Conservation (phyloP, 1,140 invertebrate species). For the Globodera ellingtonae region DNA sequence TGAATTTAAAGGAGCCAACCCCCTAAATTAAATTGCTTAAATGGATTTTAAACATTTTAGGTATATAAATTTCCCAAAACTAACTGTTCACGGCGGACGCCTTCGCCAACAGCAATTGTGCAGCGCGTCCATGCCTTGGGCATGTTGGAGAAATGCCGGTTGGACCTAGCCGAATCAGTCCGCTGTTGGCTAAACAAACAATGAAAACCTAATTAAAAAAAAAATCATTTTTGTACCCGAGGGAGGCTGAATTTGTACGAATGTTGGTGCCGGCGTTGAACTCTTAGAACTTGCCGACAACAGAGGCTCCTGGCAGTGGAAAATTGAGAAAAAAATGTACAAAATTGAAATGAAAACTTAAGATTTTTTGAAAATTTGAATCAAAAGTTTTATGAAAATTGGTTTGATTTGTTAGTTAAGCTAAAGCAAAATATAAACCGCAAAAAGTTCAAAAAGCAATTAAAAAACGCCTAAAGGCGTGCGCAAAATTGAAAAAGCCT, state of each 20-base stretch:
- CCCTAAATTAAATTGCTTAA: too few species aligned
- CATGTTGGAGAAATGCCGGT: slow-evolving; percentile 61
- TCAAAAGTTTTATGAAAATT: not conserved
- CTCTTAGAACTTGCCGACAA: slow-evolving; percentile 57
- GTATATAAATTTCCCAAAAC: too few species aligned
- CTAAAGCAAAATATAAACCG: slow-evolving; percentile 3
- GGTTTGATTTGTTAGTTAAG: not conserved
- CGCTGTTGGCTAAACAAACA: not conserved
- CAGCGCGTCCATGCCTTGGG: slow-evolving; percentile 60
- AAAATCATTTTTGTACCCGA: not conserved
- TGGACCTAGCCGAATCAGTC: slow-evolving; percentile 35
- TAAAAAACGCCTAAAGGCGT: not conserved
- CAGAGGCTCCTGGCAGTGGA: slow-evolving; percentile 50
- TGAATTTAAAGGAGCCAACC: too few species aligned
- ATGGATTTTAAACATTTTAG: too few species aligned
- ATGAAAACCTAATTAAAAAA: not conserved
- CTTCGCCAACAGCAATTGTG: slow-evolving; percentile 51
- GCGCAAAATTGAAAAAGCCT: too few species aligned
- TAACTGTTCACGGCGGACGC: not conserved
- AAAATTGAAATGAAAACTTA: slow-evolving; percentile 1
- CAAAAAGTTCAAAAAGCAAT: slow-evolving; percentile 13
- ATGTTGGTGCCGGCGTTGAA: slow-evolving; percentile 48
- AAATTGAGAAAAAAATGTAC: slow-evolving; percentile 13
- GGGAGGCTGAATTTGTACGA: slow-evolving; percentile 25
- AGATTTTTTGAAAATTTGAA: not conserved